Evolutionary conservation across 2,113 vertebrate genomes (phyloP).

Genomic region (Stegastes partitus): DNA sequence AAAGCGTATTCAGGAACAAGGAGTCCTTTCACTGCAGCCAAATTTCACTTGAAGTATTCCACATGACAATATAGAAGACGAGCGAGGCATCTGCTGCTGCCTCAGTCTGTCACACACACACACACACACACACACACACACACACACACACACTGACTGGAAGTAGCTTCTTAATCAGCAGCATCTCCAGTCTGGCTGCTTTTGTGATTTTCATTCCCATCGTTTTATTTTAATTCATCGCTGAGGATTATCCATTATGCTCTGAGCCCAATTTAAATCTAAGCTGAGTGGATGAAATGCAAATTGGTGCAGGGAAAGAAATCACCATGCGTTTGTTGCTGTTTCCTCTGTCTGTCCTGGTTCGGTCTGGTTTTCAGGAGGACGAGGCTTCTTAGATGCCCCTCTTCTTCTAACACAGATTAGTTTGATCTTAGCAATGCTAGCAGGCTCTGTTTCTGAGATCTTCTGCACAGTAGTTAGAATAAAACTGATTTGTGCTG

Average conservation of each 20-base stretch:
- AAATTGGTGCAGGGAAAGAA: slow-evolving; percentile 30
- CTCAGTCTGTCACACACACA: neutral
- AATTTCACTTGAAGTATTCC: slow-evolving; percentile 5
- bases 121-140: neutral
- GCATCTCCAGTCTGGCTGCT: slow-evolving; percentile 31
- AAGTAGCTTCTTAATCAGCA: slow-evolving; percentile 55
- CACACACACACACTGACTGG: slow-evolving; percentile 1
- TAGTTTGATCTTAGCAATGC: slow-evolving; percentile 22
- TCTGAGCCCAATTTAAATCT: slow-evolving; percentile 49
- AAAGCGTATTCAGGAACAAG: slow-evolving; percentile 10
- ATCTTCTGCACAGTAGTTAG: neutral
- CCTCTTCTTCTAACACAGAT: slow-evolving; percentile 42
- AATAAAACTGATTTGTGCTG: no score
- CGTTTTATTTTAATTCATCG: slow-evolving; percentile 45
- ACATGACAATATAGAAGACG: neutral
- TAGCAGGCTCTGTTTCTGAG: slow-evolving; percentile 11
- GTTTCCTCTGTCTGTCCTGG: slow-evolving; percentile 4
- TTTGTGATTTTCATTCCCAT: slow-evolving; percentile 23
- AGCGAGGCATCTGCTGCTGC: slow-evolving; percentile 4
- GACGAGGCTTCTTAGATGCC: neutral
- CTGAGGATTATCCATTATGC: slow-evolving; percentile 56
- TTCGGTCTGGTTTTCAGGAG: neutral
- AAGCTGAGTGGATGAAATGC: slow-evolving; percentile 42
- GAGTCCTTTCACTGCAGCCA: neutral
- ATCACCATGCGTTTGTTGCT: slow-evolving; percentile 12